phyloP scores from a whole-genome alignment of 2,113 vertebrate genomes.

The Piaya cayana region DNA sequence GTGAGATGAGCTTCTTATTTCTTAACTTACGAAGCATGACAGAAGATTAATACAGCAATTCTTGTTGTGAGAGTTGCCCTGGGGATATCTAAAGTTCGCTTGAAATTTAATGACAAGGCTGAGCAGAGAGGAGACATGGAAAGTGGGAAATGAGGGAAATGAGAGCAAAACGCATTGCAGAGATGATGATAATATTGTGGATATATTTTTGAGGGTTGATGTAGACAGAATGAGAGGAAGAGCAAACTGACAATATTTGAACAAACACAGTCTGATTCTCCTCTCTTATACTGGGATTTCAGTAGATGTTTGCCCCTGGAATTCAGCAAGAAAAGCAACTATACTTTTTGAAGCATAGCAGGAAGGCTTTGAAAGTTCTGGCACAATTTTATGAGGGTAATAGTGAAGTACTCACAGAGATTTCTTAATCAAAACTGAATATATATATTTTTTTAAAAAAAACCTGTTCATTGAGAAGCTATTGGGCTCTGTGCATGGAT shows the following conservation, averaged over 20 bases:
- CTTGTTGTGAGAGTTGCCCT: not conserved
- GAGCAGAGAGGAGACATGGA: not conserved
- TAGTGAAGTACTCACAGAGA: not conserved
- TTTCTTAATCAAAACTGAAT: not conserved
- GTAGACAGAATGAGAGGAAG: not conserved
- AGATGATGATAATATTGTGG: not conserved
- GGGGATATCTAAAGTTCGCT: not conserved
- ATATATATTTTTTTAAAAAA: not conserved
- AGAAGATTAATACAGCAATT: not conserved
- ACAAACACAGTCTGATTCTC: not conserved
- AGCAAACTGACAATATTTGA: not conserved
- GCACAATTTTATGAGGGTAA: not conserved
- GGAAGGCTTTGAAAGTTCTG: not conserved
- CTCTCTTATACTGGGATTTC: not conserved
- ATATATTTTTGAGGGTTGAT: not conserved
- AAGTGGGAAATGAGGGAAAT: not conserved
- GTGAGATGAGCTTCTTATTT: not conserved
- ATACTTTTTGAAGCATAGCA: not conserved
- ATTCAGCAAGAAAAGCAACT: not conserved
- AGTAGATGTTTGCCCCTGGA: not conserved
- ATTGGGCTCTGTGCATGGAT: not conserved
- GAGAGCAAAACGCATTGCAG: not conserved
- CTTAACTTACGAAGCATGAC: not conserved
- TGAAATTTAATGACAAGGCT: not conserved
- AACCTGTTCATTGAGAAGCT: not conserved